These are phyloP conservation scores for Nowickia ferox DNA, from an alignment of 2,888 invertebrate species.

Conservation along the genomic window DNA sequence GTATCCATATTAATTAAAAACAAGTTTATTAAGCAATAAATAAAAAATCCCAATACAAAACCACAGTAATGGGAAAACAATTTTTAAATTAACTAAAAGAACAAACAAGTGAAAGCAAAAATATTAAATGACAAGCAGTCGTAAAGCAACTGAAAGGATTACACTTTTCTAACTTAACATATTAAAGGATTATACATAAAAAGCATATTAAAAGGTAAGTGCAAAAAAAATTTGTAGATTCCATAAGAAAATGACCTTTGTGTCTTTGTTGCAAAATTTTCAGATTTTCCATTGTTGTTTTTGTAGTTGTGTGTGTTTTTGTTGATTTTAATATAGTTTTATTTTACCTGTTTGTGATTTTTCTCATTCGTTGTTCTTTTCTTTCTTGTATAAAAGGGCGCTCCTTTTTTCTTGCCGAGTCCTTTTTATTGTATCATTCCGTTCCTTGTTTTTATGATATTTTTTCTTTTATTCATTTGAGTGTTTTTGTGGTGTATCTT, in stretches of 20 bases:
- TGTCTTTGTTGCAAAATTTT: conserved; percentile 64
- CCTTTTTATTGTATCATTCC: conserved; percentile 61
- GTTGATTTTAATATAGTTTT: conserved; percentile 27
- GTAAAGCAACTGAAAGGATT: conserved; percentile 28
- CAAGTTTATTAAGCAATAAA: conserved; percentile 39
- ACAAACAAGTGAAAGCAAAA: conserved; percentile 61
- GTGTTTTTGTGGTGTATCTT: conserved; percentile 23
- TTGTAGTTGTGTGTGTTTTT: conserved; percentile 11
- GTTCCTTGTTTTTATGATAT: conserved; percentile 37
- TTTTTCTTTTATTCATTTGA: background rate
- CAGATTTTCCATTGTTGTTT: conserved; percentile 31
- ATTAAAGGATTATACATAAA: conserved; percentile 4
- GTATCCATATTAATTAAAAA: conserved; percentile 4
- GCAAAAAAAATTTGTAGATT: background rate
- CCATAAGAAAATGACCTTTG: conserved; percentile 68
- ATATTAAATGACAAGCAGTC: background rate
- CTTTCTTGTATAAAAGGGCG: conserved; percentile 57
- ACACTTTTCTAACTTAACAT: conserved; percentile 1
- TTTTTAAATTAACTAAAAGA: conserved; percentile 20
- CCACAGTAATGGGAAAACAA: conserved; percentile 8
- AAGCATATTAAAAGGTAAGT: conserved; percentile 53
- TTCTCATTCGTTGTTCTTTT: conserved; percentile 21
- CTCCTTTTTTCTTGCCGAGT: conserved; percentile 66
- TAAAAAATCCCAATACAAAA: background rate
- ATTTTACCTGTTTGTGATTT: conserved; percentile 47